A percentile compares a stretch with the other conserved stretches of the same genome.
These are phyloP conservation scores for Nerophis lumbriciformis DNA, from an alignment of 2,113 vertebrate species.

Conservation along the genomic window DNA sequence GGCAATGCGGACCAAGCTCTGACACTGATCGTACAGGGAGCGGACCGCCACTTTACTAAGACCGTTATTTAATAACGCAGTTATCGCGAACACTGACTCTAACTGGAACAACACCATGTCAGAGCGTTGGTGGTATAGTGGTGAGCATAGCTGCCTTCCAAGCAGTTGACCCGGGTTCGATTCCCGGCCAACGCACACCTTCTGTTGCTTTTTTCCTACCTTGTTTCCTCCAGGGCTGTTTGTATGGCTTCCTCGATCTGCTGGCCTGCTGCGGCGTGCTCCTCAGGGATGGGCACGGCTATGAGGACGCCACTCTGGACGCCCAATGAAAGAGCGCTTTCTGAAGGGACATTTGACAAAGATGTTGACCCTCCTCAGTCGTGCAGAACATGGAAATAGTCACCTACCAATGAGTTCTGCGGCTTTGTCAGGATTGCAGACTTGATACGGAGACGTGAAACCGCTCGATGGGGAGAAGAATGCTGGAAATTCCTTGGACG, in stretches of 20 bases:
- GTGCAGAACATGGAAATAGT: constrained; percentile 1
- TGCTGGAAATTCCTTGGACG: constrained; percentile 79
- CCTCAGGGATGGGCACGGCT: constrained; percentile 80
- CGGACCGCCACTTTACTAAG: too few relatives aligned
- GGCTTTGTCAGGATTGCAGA: constrained; percentile 76
- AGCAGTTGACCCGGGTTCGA: constrained; percentile 77
- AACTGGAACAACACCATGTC: too few relatives aligned
- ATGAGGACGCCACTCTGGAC: constrained; percentile 79
- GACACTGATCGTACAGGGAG: too few relatives aligned
- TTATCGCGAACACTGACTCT: too few relatives aligned
- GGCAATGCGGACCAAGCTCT: too few relatives aligned
- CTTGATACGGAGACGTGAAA: constrained; percentile 75
- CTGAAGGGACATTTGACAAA: constrained; percentile 39
- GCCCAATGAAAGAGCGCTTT: constrained; percentile 65
- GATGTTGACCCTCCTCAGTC: neutral
- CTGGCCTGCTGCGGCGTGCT: constrained; percentile 69
- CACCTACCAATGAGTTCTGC: constrained; percentile 80
- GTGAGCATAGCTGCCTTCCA: constrained; percentile 77
- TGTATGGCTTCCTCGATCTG: constrained; percentile 78
- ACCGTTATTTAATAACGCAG: too few relatives aligned
- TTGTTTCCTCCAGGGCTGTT: constrained; percentile 72
- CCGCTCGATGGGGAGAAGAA: constrained; percentile 82
- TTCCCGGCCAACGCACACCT: constrained; percentile 66
- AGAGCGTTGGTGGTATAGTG: constrained; percentile 73
- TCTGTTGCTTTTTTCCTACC: constrained; percentile 48